These are phyloP conservation scores for Pachliopta kotzebuea DNA, from an alignment of 2,888 invertebrate species.

Conservation along the genomic window DNA sequence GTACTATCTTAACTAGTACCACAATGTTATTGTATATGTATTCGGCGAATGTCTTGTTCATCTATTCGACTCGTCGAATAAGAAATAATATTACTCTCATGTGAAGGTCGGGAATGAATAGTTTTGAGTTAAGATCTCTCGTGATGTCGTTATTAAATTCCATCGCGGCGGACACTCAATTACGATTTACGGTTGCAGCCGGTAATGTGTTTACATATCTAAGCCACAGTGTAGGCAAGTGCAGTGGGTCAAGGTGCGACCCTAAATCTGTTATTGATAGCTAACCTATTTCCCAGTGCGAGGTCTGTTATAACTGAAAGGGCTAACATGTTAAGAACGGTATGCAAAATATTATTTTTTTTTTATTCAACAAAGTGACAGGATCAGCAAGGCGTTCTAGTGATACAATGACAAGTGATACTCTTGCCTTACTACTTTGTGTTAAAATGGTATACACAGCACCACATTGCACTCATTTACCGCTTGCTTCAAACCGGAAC, in stretches of 20 bases:
- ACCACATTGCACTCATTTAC: too few relatives aligned
- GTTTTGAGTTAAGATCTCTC: background rate
- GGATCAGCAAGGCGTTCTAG: too few relatives aligned
- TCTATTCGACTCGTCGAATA: too few relatives aligned
- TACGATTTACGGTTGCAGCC: slow-evolving; percentile 7
- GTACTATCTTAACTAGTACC: too few relatives aligned
- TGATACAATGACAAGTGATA: too few relatives aligned
- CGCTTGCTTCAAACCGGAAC: too few relatives aligned
- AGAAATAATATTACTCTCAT: background rate
- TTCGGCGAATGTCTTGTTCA: too few relatives aligned
- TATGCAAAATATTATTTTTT: too few relatives aligned
- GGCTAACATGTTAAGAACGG: background rate
- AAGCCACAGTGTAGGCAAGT: slow-evolving; percentile 24
- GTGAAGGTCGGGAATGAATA: slow-evolving; percentile 11
- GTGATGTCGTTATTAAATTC: slow-evolving; percentile 13
- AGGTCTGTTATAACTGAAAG: background rate
- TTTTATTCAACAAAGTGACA: too few relatives aligned
- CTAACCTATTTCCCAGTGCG: slow-evolving; percentile 36
- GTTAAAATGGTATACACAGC: too few relatives aligned
- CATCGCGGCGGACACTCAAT: slow-evolving; percentile 15
- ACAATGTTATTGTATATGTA: too few relatives aligned
- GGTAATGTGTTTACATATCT: slow-evolving; percentile 23
- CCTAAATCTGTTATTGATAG: slow-evolving; percentile 48
- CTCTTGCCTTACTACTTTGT: too few relatives aligned
- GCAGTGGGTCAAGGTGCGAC: slow-evolving; percentile 37